Base-by-base conservation (phyloP, 2,888 invertebrate species). In the Cartodere bifasciata region DNA sequence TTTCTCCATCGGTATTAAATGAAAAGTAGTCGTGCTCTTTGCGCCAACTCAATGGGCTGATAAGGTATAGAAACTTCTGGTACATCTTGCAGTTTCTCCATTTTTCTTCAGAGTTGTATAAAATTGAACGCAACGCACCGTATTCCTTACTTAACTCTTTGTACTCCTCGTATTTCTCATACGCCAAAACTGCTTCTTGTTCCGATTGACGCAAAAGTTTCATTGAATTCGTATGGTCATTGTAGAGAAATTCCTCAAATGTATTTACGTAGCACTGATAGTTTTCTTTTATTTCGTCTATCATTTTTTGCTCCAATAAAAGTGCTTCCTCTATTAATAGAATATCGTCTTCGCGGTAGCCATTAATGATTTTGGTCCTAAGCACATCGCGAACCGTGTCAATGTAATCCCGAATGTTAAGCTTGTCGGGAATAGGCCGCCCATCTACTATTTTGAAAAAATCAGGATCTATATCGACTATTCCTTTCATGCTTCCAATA, bases 1-100 rank as follows among this genome's bases (percentile, higher is more conserved):
- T 37, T 7, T 41, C 42, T 13, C 41, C 43, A 9, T 43, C 42
- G 7, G 39, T 25, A 16, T 35, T 38, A 12, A 44, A 36, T 26
- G 47, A 43, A 30, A 47, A 49, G 31, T 43, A 49, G 45, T 73
- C 68, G 43, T 72, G 57, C 37, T 62, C 54, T 22, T 53, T 49
- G 13, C 71, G 62, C 75, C 75, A 76, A 15, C 62, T 58, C 23
- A 70, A 62, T 2, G 76, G 75, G 21, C 76, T 72, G n/a, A 77
- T 11, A 45, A 70, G 65, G 50, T 70, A 73, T n/a, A 79, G 56
- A 57, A 78, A 77, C 43, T 70, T 65, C 30, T 76, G 76, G 51
- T 75, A 77, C 53, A 71, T 69, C 49, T 72, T 74, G 34, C 68
- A 69, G 25, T 66, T 56, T 28, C 67, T 53, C 64, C 74, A 78